Base-by-base conservation (phyloP, 1,140 invertebrate species). In the Limonius californicus region DNA sequence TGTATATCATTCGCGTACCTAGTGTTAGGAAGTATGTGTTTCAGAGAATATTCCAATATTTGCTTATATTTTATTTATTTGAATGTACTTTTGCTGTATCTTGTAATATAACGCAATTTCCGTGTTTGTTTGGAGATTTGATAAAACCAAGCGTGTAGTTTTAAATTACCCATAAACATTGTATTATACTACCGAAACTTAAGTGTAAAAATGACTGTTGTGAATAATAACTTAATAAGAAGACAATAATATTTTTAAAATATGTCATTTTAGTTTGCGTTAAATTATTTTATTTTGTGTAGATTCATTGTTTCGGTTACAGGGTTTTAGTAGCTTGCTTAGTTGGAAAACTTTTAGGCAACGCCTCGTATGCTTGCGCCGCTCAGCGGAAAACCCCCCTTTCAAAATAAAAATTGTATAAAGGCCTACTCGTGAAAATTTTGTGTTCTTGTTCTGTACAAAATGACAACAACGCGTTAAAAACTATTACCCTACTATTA, bases 191-290 rank as follows among this genome's bases (percentile, higher is more conserved):
- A 50, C 2, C n/a, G 14, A 50, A 50, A 50, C 45, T 18, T 50
- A 50, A 50, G 20, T 50, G 45, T 19, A 50, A 50, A 50, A 50
- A 18, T 50, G 45, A 50, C 45, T 50, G 45, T 50, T 50, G 45
- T 50, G 45, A 50, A 50, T 50, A 50, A 50, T 50, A 50, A 50
- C 45, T 50, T 45, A 21, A 50, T 50, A 50, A 50, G 45, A 50
- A 50, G 45, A 50, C 45, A 50, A 50, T 50, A 50, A 50, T 50
- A 50, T 50, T 50, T 19, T 18, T 50, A 21, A 18, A 18, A 50
- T 16, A 2, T 18, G 12, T 45, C n/a, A 39, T 39, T 12, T 14
- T 39, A 39, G 2, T 9, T 12, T 39, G 3, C 8, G 1, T 39
- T 39, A 32, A 32, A 6, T 32, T 32, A 6, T 32, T 32, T 32